Conservation (phyloP, 1,140 invertebrate genomes). For the Aporrectodea caliginosa region DNA sequence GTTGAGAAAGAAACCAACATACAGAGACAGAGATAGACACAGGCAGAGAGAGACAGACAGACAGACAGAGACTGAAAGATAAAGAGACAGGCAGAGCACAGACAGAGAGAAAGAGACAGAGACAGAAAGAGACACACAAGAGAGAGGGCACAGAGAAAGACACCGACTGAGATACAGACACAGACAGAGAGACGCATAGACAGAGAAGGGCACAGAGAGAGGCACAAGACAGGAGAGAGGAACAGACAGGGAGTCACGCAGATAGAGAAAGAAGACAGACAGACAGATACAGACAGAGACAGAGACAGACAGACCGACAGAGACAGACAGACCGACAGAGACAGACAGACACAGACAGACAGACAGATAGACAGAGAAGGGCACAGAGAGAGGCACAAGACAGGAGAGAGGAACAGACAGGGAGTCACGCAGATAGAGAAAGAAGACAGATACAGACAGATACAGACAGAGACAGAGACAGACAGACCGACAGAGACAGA, state of each 20-base stretch:
- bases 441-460: background rate
- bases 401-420: background rate
- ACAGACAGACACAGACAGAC: background rate
- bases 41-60: background rate
- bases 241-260: constrained; percentile 9
- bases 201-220: background rate
- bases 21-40: background rate
- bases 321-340: background rate
- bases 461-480: background rate
- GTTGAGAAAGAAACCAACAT: background rate
- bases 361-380: too few species aligned
- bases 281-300: too few species aligned
- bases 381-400: too few species aligned
- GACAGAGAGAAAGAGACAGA: background rate
- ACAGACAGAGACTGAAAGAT: background rate
- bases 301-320: too few species aligned
- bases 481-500: constrained; percentile 8
- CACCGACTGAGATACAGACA: background rate
- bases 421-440: background rate
- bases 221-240: constrained; percentile 12
- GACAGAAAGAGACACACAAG: constrained; percentile 11
- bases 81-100: background rate
- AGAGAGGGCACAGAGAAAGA: background rate
- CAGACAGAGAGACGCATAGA: constrained; percentile 1
- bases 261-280: too few species aligned